phyloP scores from a whole-genome alignment of 2,113 vertebrate species.

The Gnathonemus longibarbis region DNA sequence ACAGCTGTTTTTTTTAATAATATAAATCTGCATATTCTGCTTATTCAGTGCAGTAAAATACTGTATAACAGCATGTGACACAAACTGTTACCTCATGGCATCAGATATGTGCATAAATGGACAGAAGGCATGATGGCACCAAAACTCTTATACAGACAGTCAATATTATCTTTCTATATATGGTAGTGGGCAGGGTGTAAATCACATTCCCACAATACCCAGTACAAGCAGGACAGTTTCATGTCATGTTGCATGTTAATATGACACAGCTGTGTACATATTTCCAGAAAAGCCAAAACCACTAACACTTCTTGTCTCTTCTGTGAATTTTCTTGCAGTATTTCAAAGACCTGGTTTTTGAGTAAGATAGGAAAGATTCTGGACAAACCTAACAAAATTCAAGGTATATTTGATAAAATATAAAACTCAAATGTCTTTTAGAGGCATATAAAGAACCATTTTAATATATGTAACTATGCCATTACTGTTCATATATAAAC shows the following conservation, averaged over 20 bases:
- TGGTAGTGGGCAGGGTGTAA: not conserved
- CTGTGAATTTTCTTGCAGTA: not conserved
- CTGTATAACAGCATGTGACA: constrained; percentile 30
- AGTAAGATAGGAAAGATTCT: not conserved
- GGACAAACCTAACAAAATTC: not conserved
- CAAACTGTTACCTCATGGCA: constrained; percentile 20
- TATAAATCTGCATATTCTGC: constrained; percentile 50
- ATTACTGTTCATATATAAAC: not conserved
- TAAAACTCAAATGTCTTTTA: not conserved
- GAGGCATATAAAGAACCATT: not conserved
- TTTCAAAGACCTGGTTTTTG: not conserved
- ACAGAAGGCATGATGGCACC: constrained; percentile 41
- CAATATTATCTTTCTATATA: not conserved
- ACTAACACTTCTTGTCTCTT: not conserved
- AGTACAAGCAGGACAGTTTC: not conserved
- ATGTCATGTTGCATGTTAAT: not conserved
- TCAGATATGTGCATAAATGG: constrained; percentile 24
- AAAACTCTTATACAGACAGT: not conserved
- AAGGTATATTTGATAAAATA: not conserved
- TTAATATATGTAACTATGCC: not conserved
- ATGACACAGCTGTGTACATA: not conserved
- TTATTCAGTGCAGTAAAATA: constrained; percentile 61
- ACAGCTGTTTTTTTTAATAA: constrained; percentile 37
- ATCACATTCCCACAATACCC: not conserved
- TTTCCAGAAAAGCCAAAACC: not conserved